Conservation (phyloP, 2,888 invertebrate species). For the Melanophora roralis region DNA sequence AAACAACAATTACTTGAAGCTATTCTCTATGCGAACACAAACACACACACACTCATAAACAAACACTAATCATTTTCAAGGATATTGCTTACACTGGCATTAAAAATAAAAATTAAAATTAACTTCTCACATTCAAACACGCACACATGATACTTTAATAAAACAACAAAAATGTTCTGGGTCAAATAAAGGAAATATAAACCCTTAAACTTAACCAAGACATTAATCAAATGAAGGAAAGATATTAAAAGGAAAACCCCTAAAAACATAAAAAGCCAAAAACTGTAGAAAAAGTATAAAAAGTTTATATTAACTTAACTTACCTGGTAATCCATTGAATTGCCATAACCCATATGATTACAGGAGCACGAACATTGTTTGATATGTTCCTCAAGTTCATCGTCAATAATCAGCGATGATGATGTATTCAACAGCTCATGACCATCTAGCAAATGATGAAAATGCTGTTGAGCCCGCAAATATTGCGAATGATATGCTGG, state of each 20-base stretch:
- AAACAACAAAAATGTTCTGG: not conserved
- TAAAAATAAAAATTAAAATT: not conserved
- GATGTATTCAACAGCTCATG: conserved; percentile 49
- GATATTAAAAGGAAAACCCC: not conserved
- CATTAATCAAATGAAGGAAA: not conserved
- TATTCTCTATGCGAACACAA: too few relatives aligned
- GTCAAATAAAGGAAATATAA: not conserved
- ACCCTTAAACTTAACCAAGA: not conserved
- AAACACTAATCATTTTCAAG: not conserved
- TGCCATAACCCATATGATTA: conserved; percentile 96
- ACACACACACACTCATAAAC: not conserved
- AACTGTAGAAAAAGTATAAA: not conserved
- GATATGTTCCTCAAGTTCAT: conserved; percentile 92
- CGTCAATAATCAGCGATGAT: conserved; percentile 79
- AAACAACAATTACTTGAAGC: too few relatives aligned
- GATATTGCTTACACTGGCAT: not conserved
- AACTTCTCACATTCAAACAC: not conserved
- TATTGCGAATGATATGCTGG: conserved; percentile 30
- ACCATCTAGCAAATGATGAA: conserved; percentile 31
- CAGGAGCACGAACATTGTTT: conserved; percentile 93
- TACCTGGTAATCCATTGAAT: conserved; percentile 93
- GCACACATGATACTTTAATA: too few relatives aligned
- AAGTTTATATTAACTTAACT: conserved; percentile 49
- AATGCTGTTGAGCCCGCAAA: conserved; percentile 20
- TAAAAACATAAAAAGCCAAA: not conserved